phyloP scores from a whole-genome alignment of 64 coral and sea anemone genomes.

The Actinia tenebrosa region DNA sequence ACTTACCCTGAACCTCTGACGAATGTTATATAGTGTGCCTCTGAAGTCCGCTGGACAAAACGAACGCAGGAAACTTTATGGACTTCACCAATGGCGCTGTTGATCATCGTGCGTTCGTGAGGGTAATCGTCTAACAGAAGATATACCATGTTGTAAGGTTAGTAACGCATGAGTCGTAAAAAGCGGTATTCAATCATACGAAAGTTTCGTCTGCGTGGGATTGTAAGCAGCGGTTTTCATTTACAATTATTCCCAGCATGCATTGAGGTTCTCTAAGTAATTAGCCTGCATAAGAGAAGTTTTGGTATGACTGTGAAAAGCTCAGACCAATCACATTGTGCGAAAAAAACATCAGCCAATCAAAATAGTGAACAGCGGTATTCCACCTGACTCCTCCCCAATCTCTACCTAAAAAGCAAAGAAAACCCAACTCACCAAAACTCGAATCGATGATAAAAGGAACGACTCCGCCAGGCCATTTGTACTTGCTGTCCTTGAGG shows the following conservation, averaged over 20 bases:
- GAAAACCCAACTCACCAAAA: conserved; percentile 39
- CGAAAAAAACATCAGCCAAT: too few relatives aligned
- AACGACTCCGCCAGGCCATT: conserved; percentile 63
- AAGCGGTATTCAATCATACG: too few relatives aligned
- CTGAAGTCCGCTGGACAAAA: conserved; percentile 45
- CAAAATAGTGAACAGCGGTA: too few relatives aligned
- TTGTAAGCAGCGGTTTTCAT: too few relatives aligned
- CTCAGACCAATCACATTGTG: too few relatives aligned
- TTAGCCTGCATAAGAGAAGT: too few relatives aligned
- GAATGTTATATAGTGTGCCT: conserved; percentile 50
- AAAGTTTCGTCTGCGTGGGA: too few relatives aligned
- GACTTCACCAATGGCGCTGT: conserved; percentile 50
- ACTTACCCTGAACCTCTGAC: conserved; percentile 58
- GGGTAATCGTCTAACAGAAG: conserved; percentile 33
- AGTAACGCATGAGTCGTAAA: not conserved
- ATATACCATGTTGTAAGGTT: not conserved
- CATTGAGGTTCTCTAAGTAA: too few relatives aligned
- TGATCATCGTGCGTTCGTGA: conserved; percentile 24
- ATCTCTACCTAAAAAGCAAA: not conserved
- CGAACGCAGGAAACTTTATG: conserved; percentile 57
- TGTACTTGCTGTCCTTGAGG: conserved; percentile 28
- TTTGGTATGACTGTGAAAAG: too few relatives aligned
- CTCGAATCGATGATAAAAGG: conserved; percentile 63
- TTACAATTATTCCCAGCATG: too few relatives aligned
- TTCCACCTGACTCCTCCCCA: not conserved